Evolutionary conservation across 2,888 invertebrate genomes (phyloP).

Genomic region (Tricholauxania praeusta): DNA sequence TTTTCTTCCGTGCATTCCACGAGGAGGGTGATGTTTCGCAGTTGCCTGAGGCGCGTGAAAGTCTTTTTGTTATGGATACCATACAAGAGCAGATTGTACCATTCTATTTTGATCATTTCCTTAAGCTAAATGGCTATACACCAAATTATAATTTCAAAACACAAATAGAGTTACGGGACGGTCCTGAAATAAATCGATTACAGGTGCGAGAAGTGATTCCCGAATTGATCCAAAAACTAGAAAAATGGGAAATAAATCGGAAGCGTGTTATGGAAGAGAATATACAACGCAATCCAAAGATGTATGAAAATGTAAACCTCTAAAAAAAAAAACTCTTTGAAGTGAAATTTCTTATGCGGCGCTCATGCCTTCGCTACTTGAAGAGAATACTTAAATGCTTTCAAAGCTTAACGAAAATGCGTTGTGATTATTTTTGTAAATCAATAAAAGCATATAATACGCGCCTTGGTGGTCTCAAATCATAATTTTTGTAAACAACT

Average conservation of each 20-base stretch:
- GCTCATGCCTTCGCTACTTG: neutral
- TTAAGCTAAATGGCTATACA: conserved; percentile 63
- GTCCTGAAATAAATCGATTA: conserved; percentile 57
- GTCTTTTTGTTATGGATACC: conserved; percentile 54
- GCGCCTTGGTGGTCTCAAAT: too few relatives aligned
- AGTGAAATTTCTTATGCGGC: conserved; percentile 11
- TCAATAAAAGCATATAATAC: too few relatives aligned
- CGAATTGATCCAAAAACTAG: conserved; percentile 51
- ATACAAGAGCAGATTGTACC: conserved; percentile 64
- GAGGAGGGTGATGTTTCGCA: conserved; percentile 53
- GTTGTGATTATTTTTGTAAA: too few relatives aligned
- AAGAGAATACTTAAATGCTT: too few relatives aligned
- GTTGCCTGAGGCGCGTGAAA: conserved; percentile 50
- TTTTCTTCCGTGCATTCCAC: conserved; percentile 62
- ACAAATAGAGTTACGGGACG: conserved; percentile 61
- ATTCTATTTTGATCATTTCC: conserved; percentile 66
- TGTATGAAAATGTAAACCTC: conserved; percentile 61
- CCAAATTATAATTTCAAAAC: conserved; percentile 66
- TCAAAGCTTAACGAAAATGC: too few relatives aligned
- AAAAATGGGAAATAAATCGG: conserved; percentile 56
- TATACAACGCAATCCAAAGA: conserved; percentile 61
- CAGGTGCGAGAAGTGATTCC: conserved; percentile 49
- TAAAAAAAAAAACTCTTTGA: conserved; percentile 41
- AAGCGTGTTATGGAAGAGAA: conserved; percentile 63
- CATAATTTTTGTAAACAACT: too few relatives aligned